Evolutionary conservation across 2,888 invertebrate species (phyloP).

Genomic region (Chelonus formosanus): DNA sequence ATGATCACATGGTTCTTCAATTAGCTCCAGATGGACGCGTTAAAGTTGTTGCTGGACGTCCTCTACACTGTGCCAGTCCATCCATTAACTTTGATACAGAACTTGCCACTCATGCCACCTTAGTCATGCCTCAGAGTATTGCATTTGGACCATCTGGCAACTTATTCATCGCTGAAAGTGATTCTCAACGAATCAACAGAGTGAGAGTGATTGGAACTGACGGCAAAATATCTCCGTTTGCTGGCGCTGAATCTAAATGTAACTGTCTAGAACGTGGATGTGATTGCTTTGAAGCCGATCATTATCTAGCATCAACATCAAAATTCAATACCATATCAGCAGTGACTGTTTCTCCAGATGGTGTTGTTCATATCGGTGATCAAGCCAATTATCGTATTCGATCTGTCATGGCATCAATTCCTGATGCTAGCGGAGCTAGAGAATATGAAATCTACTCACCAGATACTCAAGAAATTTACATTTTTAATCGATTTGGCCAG

Average conservation of each 20-base stretch:
- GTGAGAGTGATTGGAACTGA: conserved; percentile 91
- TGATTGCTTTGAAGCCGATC: conserved; percentile 91
- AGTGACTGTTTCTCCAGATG: conserved; percentile 91
- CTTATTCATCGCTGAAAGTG: conserved; percentile 94
- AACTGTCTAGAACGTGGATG: conserved; percentile 91
- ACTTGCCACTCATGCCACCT: conserved; percentile 87
- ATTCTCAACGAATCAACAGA: conserved; percentile 92
- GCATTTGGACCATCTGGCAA: conserved; percentile 93
- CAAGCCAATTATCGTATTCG: conserved; percentile 90
- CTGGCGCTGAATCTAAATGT: conserved; percentile 93
- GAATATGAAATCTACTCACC: conserved; percentile 96
- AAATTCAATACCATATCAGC: conserved; percentile 95
- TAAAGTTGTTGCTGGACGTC: conserved; percentile 92
- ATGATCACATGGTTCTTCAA: conserved; percentile 94
- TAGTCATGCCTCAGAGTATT: conserved; percentile 94
- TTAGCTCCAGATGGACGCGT: conserved; percentile 91
- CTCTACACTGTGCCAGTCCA: conserved; percentile 89
- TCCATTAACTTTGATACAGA: conserved; percentile 83
- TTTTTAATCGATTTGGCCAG: conserved; percentile 94
- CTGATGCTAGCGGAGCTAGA: conserved; percentile 81
- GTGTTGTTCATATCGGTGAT: conserved; percentile 94
- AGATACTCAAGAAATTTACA: conserved; percentile 93
- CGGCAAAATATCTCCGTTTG: conserved; percentile 91
- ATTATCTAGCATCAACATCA: conserved; percentile 90
- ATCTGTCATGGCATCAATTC: conserved; percentile 89